Evolutionary conservation across 2,113 vertebrate genomes (phyloP), one percentile per base, ranked within the genome.

Genomic region (Eclectus roratus): DNA sequence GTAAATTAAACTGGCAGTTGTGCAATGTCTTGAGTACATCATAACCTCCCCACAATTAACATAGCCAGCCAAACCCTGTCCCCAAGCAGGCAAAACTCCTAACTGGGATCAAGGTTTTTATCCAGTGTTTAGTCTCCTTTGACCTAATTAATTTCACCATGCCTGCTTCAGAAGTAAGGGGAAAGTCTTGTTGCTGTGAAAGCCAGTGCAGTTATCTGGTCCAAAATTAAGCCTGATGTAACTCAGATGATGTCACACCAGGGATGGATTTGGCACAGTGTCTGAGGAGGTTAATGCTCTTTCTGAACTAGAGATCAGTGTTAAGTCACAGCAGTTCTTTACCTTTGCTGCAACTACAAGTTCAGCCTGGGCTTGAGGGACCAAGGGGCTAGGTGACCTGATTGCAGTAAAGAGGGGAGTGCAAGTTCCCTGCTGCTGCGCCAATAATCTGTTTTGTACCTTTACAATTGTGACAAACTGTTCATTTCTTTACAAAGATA

Each of bases 91-190:
- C 83, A 81, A 87, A 95, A 95, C 68, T 87, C 85, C 52, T 50
- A 78, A 84, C 65, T 69, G 37, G 80, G 88, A 95, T 87, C 77
- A 96, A 94, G 76, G 60, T 21, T 88, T 96, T 71, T 35, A 68
- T 74, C 35, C 82, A 85, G n/a, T 29, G 61, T 56, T 96, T 50
- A 86, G 88, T 71, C 77, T 92, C 89, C 85, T 95, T 90, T 91
- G 76, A 79, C 88, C 85, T 37, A 76, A 61, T 88, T 91, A 27
- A 61, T 93, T 96, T 93, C 83, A 65, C 44, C 88, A 93, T 31
- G 17, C 52, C 44, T 52, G 33, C 52, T 65, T 56, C 10, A 5
- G 72, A 92, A 85, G 74, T 29, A 55, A 91, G 44, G 41, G 44
- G 33, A 82, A 90, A 47, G 13, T 61, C 60, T 74, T 71, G 11